These are phyloP conservation scores for Poecilia latipinna DNA, from an alignment of 2,113 vertebrate genomes.

Conservation along the genomic window DNA sequence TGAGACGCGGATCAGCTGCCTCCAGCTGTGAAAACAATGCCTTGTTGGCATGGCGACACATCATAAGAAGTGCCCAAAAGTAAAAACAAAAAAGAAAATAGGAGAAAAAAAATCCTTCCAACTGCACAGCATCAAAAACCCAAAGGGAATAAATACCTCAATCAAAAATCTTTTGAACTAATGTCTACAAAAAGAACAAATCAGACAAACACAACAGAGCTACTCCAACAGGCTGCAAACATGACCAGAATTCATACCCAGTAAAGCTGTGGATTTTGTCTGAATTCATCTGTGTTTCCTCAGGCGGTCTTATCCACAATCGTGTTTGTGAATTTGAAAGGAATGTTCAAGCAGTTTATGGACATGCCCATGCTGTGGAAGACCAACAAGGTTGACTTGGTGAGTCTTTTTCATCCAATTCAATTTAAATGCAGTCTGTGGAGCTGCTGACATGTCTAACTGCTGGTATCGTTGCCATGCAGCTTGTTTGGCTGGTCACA, in stretches of 20 bases:
- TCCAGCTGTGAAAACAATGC: too few relatives aligned
- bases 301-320: conserved; percentile 90
- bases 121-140: too few relatives aligned
- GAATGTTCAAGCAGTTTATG: conserved; percentile 88
- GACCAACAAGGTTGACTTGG: conserved; percentile 87
- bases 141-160: too few relatives aligned
- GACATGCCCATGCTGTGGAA: conserved; percentile 87
- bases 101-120: too few relatives aligned
- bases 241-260: not conserved
- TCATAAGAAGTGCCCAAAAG: too few relatives aligned
- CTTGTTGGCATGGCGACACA: too few relatives aligned
- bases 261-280: not conserved
- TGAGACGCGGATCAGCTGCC: too few relatives aligned
- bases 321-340: conserved; percentile 91
- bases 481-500: conserved; percentile 92
- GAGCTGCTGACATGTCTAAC: conserved; percentile 8
- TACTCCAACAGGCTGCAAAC: too few relatives aligned
- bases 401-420: conserved; percentile 54
- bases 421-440: not conserved
- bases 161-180: too few relatives aligned
- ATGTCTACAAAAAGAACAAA: too few relatives aligned
- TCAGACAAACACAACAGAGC: too few relatives aligned
- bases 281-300: not conserved
- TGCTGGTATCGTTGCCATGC: conserved; percentile 16
- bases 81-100: too few relatives aligned